Base-by-base conservation (phyloP, 2,797 vertebrate genomes). In the Gallinago solitaria region DNA sequence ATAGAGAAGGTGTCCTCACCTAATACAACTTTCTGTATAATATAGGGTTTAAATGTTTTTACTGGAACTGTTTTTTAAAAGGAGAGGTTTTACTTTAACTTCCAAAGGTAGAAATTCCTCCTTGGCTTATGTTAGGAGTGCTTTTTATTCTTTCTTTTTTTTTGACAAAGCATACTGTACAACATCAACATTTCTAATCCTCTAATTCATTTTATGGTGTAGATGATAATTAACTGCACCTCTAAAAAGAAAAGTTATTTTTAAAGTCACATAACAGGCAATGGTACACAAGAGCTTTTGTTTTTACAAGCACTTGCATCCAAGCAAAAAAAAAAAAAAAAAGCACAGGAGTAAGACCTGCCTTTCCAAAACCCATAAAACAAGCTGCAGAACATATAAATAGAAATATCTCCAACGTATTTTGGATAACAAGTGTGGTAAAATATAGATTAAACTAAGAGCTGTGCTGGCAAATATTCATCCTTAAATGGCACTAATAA, bases 291-390 rank as follows among this genome's bases (percentile, higher is more conserved):
- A 95, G 45, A 93, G 57, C 35, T 93, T 96, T 94, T 96, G 43
- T 75, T 94, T 97, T 96, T 92, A 96, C 63, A 96, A 84, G 30
- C 21, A 12, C n/a, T 77, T 93, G 43, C 11, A 82, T 80, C 35
- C 16, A 75, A 84, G 30, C 12, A 41, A 41, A 41, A 41, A 39
- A 39, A 50, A 70, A 50, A 70, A 43, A 47, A 91, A 74, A 84
- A 27, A 48, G 47, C 73, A 87, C 63, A 65, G 32, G 86, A 90
- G 54, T 70, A 87, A 96, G 35, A 71, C 81, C 39, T 89, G 70
- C 41, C 65, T 96, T 96, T 90, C 95, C 89, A 96, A 96, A 96
- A 88, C 61, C 51, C 78, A 51, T 97, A 95, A 97, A 97, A 91
- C 63, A 94, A 96, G 50, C 28, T 95, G 53, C 82, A 82, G 63